These are phyloP conservation scores for Crenuchus spilurus DNA, from an alignment of 2,797 vertebrate species.

Conservation along the genomic window DNA sequence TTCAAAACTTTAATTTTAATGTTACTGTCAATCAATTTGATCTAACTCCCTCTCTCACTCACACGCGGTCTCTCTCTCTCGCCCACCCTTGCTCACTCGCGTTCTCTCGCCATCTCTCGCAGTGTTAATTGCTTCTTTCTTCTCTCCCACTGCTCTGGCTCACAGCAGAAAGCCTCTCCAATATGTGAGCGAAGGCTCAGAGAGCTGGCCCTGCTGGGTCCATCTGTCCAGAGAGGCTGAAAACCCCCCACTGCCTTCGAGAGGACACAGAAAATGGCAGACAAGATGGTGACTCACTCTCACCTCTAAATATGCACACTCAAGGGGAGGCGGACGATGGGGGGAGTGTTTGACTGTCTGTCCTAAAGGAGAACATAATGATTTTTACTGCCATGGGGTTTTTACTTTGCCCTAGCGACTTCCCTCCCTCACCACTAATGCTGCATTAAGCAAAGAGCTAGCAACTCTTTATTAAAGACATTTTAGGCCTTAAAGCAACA, in stretches of 20 bases:
- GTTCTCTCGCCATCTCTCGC: slow-evolving; percentile 14
- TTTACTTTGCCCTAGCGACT: background rate
- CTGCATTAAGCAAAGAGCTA: too few species aligned
- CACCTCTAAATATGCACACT: slow-evolving; percentile 19
- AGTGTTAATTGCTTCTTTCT: slow-evolving; percentile 38
- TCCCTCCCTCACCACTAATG: background rate
- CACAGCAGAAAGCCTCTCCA: slow-evolving; percentile 43
- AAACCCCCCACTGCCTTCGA: slow-evolving; percentile 37
- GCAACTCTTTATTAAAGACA: too few species aligned
- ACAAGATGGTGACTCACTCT: slow-evolving; percentile 8
- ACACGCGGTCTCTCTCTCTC: background rate
- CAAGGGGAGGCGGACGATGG: background rate
- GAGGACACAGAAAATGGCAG: slow-evolving; percentile 8
- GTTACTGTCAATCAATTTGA: background rate
- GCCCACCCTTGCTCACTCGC: background rate
- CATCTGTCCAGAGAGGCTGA: slow-evolving; percentile 61
- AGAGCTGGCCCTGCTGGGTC: slow-evolving; percentile 52
- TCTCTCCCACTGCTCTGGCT: slow-evolving; percentile 33
- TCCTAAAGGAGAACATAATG: slow-evolving; percentile 18
- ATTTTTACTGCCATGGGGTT: slow-evolving; percentile 4
- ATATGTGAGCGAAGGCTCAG: slow-evolving; percentile 55
- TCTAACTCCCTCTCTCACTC: background rate
- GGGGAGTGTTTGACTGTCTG: slow-evolving; percentile 2
- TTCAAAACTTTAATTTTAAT: background rate
- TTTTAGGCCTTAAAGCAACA: too few species aligned